Base-by-base conservation (phyloP, 1,140 invertebrate species). In the Neodiprion virginianus region DNA sequence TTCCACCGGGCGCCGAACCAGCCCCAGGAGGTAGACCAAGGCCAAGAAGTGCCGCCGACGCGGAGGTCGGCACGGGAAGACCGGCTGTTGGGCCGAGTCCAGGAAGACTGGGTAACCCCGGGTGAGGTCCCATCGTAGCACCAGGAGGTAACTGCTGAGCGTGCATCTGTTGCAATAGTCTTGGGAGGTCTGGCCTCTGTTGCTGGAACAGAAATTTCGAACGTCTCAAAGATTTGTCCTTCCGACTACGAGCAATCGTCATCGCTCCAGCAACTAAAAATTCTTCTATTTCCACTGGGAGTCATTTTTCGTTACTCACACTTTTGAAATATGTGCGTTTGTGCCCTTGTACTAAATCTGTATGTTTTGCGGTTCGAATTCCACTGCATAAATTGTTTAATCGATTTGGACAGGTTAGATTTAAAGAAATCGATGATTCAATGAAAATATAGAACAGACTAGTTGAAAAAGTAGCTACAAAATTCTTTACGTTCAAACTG, bases 121-220 rank as follows among this genome's bases (percentile, higher is more conserved):
- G 84, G 78, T 90, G 90, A 7, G 89, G 89, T 50, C 89, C 93
- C 81, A 96, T 95, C 8, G 90, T 91, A 4, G 94, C 93, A 78
- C 94, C 93, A 1, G 89, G 88, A 23, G 95, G 95, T 76, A 97
- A 83, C 86, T 97, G 95, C 83, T 96, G 93, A 8, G 96, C 95
- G 82, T 97, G 96, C 95, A 97, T 96, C 89, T 97, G 96, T 87
- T 96, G 95, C 85, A 95, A 85, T 78, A 95, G 82, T 84, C 94
- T 90, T 1, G 93, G 94, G 71, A 95, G 85, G 84, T 95, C 94
- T 49, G 94, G 93, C 82, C 94, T 90, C 86, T 94, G 93, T 92
- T 94, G 93, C 93, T 95, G 89, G 48, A 91, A 90, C 79, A 87
- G 79, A 85, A 80, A 87, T 85, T 61, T 14, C 28, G n/a, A 61